Percentiles rank a stretch among this genome's conserved stretches.
phyloP scores from a whole-genome alignment of 2,888 invertebrate species.

The Aporophyla nigra region DNA sequence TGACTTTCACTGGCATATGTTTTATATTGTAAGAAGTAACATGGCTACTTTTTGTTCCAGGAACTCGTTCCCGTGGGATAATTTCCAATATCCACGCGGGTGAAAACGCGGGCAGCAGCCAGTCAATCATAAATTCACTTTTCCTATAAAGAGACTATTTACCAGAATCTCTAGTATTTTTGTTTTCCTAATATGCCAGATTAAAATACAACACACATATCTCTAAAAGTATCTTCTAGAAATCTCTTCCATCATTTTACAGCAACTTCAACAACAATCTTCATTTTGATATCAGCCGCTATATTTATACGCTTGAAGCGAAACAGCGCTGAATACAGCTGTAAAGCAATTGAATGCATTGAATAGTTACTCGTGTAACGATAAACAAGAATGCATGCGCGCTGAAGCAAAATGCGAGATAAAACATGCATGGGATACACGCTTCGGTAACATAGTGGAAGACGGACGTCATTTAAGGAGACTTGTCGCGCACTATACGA shows the following conservation, averaged over 20 bases:
- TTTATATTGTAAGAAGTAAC: too few species aligned
- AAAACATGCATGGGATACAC: slow-evolving; percentile 51
- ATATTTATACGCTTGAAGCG: slow-evolving; percentile 22
- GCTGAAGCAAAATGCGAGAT: slow-evolving; percentile 72
- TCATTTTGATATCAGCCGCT: slow-evolving; percentile 21
- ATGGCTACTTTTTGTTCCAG: too few species aligned
- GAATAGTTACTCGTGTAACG: slow-evolving; percentile 43
- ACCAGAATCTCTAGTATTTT: background rate
- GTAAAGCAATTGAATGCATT: slow-evolving; percentile 46
- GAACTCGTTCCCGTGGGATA: too few species aligned
- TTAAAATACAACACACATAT: background rate
- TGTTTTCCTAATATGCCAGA: background rate
- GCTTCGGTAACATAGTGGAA: slow-evolving; percentile 11
- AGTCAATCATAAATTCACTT: too few species aligned
- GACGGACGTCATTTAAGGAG: background rate
- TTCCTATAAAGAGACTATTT: background rate
- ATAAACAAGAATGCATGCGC: slow-evolving; percentile 60
- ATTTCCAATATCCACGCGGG: too few species aligned
- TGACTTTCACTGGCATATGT: too few species aligned
- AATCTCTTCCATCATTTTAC: background rate
- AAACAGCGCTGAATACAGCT: slow-evolving; percentile 24
- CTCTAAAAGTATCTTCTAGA: background rate
- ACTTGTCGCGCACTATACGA: too few species aligned
- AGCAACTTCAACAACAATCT: slow-evolving; percentile 7
- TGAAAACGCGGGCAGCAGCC: too few species aligned